These are phyloP conservation scores for Trogon melanurus DNA, from an alignment of 2,113 vertebrate genomes.

Conservation along the genomic window DNA sequence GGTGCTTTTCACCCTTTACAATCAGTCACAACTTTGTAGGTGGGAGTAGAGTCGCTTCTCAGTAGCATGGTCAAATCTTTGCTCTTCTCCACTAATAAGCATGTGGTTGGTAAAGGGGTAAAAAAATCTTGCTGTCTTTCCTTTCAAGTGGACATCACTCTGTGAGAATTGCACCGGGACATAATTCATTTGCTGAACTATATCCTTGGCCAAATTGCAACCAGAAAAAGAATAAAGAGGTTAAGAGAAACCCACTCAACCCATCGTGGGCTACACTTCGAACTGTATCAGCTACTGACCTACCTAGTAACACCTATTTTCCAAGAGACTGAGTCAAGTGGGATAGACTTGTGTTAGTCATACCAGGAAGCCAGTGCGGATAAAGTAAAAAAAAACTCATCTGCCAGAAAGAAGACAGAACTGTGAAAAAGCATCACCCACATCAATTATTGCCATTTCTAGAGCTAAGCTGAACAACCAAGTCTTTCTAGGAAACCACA, in stretches of 20 bases:
- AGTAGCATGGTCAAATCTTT: background rate
- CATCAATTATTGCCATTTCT: background rate
- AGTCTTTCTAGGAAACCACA: background rate
- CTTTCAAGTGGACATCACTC: background rate
- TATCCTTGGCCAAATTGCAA: background rate
- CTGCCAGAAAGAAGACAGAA: background rate
- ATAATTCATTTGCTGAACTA: background rate
- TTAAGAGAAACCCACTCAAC: background rate
- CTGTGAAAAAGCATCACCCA: background rate
- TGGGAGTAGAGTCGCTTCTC: background rate
- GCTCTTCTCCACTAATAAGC: background rate
- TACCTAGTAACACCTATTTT: background rate
- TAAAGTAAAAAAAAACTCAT: background rate
- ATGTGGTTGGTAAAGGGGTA: background rate
- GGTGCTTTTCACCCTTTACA: background rate
- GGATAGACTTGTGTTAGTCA: background rate
- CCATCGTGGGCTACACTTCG: background rate
- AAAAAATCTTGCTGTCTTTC: background rate
- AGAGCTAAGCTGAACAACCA: background rate
- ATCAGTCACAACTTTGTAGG: background rate
- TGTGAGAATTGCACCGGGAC: background rate
- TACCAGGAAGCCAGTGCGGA: background rate
- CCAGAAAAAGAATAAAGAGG: background rate
- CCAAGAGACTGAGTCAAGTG: background rate
- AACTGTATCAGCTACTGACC: background rate